Evolutionary conservation across 2,113 vertebrate species (phyloP).

Genomic region (Salvelinus fontinalis): DNA sequence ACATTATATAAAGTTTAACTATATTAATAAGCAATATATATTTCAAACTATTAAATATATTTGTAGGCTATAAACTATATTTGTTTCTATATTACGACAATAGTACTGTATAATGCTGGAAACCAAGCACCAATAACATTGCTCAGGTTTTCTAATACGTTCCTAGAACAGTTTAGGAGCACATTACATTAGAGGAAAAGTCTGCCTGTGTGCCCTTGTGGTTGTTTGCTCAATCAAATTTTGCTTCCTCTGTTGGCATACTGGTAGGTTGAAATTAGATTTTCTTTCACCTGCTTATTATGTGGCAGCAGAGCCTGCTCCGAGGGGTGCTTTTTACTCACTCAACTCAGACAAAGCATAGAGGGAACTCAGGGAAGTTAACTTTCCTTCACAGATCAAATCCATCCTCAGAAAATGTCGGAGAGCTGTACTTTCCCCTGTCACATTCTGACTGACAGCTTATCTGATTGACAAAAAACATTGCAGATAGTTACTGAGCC

Average conservation of each 20-base stretch:
- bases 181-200: slow-evolving; percentile 7
- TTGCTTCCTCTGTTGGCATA: slow-evolving; percentile 52
- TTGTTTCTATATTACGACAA: neutral
- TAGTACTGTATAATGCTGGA: slow-evolving; percentile 1
- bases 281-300: slow-evolving; percentile 57
- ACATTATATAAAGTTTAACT: neutral
- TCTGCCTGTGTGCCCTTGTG: slow-evolving; percentile 13
- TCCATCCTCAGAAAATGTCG: slow-evolving; percentile 27
- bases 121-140: slow-evolving; percentile 22
- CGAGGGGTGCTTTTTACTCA: slow-evolving; percentile 8
- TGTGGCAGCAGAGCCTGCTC: slow-evolving; percentile 22
- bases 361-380: slow-evolving; percentile 10
- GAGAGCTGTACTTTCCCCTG: slow-evolving; percentile 14
- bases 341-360: slow-evolving; percentile 33
- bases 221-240: slow-evolving; percentile 57
- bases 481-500: slow-evolving; percentile 3
- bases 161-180: slow-evolving; percentile 22
- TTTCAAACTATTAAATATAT: neutral
- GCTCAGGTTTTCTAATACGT: slow-evolving; percentile 14
- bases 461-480: slow-evolving; percentile 30
- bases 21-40: too few relatives aligned
- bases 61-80: neutral
- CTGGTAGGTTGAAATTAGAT: slow-evolving; percentile 39
- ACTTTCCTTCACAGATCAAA: slow-evolving; percentile 38
- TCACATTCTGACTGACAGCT: slow-evolving; percentile 37